These are phyloP conservation scores for Liodrosophila aerea DNA, from an alignment of 2,888 invertebrate species.

Conservation along the genomic window DNA sequence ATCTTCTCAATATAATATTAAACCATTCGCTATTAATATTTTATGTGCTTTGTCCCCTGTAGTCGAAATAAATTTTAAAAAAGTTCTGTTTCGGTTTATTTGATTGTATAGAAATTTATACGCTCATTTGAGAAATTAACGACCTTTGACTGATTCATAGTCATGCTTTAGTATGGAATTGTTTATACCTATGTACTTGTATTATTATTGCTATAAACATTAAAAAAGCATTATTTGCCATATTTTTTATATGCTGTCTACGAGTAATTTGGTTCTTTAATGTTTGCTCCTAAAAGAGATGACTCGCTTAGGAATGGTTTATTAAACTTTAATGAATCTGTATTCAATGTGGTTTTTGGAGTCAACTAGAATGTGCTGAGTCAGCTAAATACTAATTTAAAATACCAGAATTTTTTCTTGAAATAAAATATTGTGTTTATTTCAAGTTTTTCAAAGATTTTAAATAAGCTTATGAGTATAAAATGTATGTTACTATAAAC, in stretches of 20 bases:
- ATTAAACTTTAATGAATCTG: constrained; percentile 1
- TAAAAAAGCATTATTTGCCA: constrained; percentile 20
- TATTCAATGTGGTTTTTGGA: not conserved
- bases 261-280: constrained; percentile 30
- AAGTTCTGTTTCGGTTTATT: constrained; percentile 31
- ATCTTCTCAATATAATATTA: constrained; percentile 24
- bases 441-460: too few species aligned
- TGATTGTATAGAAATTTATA: constrained; percentile 59
- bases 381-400: constrained; percentile 1
- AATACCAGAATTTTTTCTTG: too few species aligned
- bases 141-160: constrained; percentile 74
- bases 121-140: constrained; percentile 72
- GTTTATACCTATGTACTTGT: constrained; percentile 5
- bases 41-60: constrained; percentile 12
- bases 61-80: too few species aligned
- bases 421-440: too few species aligned
- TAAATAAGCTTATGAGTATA: too few species aligned
- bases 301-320: not conserved
- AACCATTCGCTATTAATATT: constrained; percentile 28
- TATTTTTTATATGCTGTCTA: constrained; percentile 43
- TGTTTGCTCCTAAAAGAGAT: constrained; percentile 18
- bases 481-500: too few species aligned
- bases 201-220: constrained; percentile 66
- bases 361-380: constrained; percentile 5
- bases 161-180: constrained; percentile 7